Conservation (phyloP, 2,113 vertebrate genomes). For the Thymallus thymallus region DNA sequence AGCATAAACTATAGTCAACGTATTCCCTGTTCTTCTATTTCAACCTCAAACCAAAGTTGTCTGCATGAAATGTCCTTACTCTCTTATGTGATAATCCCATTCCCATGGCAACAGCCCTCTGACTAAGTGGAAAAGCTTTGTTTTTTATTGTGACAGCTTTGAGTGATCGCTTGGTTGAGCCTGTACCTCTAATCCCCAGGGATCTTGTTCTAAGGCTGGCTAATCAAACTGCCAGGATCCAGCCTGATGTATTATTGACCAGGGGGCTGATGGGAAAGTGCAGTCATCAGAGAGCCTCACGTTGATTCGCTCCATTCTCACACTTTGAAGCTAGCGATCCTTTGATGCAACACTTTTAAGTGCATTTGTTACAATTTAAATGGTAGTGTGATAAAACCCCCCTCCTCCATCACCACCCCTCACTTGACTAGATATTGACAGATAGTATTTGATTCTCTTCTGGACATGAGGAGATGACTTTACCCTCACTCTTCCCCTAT, state of each 20-base stretch:
- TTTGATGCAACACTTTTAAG: slow-evolving; percentile 46
- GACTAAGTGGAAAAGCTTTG: slow-evolving; percentile 14
- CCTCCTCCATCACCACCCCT: background rate
- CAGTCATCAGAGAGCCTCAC: slow-evolving; percentile 43
- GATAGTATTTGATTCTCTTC: slow-evolving; percentile 12
- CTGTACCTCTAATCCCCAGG: slow-evolving; percentile 35
- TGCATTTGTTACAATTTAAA: slow-evolving; percentile 23
- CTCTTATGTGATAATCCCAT: background rate
- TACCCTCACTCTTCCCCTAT: background rate
- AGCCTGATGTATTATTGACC: slow-evolving; percentile 58
- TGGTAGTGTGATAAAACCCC: slow-evolving; percentile 36
- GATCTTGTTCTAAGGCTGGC: slow-evolving; percentile 39
- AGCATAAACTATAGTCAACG: too few relatives aligned
- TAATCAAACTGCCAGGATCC: slow-evolving; percentile 46
- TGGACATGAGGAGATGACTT: background rate
- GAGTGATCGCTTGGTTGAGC: slow-evolving; percentile 15
- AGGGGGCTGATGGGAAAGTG: slow-evolving; percentile 35
- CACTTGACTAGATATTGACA: background rate
- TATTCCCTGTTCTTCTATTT: too few relatives aligned
- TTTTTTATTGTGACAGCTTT: slow-evolving; percentile 7
- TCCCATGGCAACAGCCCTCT: slow-evolving; percentile 4
- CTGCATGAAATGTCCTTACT: background rate
- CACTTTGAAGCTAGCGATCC: slow-evolving; percentile 10
- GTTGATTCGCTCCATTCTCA: slow-evolving; percentile 35
- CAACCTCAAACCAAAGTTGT: background rate